These are phyloP conservation scores for Arrhopalites spinosus DNA, from an alignment of 2,888 invertebrate species.

Conservation along the genomic window DNA sequence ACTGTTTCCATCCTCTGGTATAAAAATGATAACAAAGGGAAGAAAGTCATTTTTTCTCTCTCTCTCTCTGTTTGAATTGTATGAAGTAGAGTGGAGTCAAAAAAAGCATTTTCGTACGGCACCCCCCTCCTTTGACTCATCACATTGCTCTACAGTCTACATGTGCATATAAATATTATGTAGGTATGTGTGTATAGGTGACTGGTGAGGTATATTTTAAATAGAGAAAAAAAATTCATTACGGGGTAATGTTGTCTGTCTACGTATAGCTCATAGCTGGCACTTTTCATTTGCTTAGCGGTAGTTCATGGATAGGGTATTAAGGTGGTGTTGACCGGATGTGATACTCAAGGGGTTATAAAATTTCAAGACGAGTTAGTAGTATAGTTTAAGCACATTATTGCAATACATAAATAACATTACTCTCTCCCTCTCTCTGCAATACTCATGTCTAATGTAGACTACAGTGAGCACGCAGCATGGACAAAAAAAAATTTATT, in stretches of 20 bases:
- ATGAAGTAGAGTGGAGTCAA: background rate
- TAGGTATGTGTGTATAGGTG: background rate
- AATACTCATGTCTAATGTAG: too few species aligned
- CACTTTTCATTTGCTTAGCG: constrained; percentile 2
- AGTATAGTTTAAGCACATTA: background rate
- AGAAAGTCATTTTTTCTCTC: constrained; percentile 23
- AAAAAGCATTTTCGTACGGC: background rate
- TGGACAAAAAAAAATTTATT: too few species aligned
- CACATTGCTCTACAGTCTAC: too few species aligned
- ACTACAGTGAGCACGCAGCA: too few species aligned
- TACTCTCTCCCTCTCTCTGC: too few species aligned
- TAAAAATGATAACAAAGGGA: constrained; percentile 15
- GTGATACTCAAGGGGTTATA: background rate
- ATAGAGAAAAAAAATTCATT: background rate
- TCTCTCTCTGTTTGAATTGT: background rate
- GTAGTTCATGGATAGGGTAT: background rate
- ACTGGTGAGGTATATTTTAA: background rate
- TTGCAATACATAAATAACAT: too few species aligned
- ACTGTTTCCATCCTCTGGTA: background rate
- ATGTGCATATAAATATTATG: background rate
- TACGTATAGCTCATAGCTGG: background rate
- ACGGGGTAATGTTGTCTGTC: background rate
- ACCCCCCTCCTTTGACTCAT: too few species aligned
- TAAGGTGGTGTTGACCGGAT: constrained; percentile 28
- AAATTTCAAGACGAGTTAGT: background rate